These are phyloP conservation scores for Venturia canescens DNA, from an alignment of 1,140 invertebrate species.

Conservation along the genomic window DNA sequence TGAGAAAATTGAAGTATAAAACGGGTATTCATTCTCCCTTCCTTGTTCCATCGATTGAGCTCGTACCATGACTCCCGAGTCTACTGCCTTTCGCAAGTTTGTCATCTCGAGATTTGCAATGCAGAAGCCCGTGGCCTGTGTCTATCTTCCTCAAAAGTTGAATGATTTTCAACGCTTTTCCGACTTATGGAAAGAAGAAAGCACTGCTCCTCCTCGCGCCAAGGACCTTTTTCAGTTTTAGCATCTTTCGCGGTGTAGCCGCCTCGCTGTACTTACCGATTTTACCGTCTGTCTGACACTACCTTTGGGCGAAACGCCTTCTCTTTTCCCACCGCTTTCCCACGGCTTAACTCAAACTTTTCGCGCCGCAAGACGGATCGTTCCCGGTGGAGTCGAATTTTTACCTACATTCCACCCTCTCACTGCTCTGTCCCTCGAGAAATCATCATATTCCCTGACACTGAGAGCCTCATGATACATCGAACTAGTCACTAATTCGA, in stretches of 20 bases:
- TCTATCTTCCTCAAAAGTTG: slow-evolving; percentile 21
- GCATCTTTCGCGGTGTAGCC: background rate
- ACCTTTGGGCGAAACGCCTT: background rate
- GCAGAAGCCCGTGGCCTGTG: background rate
- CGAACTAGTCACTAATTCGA: too few species aligned
- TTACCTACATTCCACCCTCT: slow-evolving; percentile 5
- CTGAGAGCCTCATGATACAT: background rate
- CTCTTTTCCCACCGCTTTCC: background rate
- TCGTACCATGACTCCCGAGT: background rate
- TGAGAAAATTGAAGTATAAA: background rate
- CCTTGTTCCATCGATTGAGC: background rate
- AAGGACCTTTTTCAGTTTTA: background rate
- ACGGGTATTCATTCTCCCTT: background rate
- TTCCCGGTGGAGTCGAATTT: slow-evolving; percentile 39
- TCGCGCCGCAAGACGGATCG: slow-evolving; percentile 16
- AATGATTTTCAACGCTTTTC: background rate
- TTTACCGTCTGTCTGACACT: slow-evolving; percentile 19
- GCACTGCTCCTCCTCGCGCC: background rate
- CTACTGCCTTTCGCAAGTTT: slow-evolving; percentile 1
- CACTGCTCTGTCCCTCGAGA: slow-evolving; percentile 10
- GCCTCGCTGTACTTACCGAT: slow-evolving; percentile 32
- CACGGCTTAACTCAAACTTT: slow-evolving; percentile 36
- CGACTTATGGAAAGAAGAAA: slow-evolving; percentile 3
- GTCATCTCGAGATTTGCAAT: slow-evolving; percentile 14
- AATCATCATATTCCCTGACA: slow-evolving; percentile 36